Base-by-base conservation (phyloP, 2,888 invertebrate species). In the Eupithecia centaureata region DNA sequence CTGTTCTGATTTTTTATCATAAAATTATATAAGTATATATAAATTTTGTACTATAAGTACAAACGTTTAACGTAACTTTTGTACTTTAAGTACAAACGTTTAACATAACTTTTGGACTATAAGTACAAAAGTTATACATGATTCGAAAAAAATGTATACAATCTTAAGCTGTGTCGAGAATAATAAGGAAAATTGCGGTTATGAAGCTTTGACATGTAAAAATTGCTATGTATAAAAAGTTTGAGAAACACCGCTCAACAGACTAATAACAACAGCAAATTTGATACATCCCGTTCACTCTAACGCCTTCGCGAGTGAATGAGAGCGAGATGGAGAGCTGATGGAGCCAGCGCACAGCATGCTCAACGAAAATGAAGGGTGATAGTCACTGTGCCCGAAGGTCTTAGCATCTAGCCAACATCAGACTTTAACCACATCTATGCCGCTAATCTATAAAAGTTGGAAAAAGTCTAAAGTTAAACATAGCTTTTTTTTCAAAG, bases 311-410 rank as follows among this genome's bases (percentile, higher is more conserved):
- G 73, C 74, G 76, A 75, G 67, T 73, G 71, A 76, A 76, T 74
- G 72, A 76, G 88, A 90, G 77, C 72, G 88, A 86, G 90, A 89
- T 82, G 80, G 78, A 82, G 75, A 82, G 82, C 83, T 84, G 86
- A 86, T 85, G 84, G 86, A 84, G 83, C 80, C 78, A 81, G 79
- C 81, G 77, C 78, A 79, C 80, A 63, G 90, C 87, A 87, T 86
- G 91, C 89, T 93, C 22, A 91, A 92, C 91, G 81, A 92, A 92
- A 91, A 91, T 87, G 92, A 92, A 93, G 92, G 92, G 92, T 92
- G 86, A 86, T 86, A 83, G 82, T 83, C 76, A 85, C 84, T 82
- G 84, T 82, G 82, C 84, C 88, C 81, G 91, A 92, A 92, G 91
- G 92, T 86, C 82, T 85, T 89, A 90, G 65, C 30, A 61, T 64